Percentiles rank a stretch among this genome's conserved stretches.
Conservation (phyloP, 2,113 vertebrate genomes). For the Stegostoma tigrinum region DNA sequence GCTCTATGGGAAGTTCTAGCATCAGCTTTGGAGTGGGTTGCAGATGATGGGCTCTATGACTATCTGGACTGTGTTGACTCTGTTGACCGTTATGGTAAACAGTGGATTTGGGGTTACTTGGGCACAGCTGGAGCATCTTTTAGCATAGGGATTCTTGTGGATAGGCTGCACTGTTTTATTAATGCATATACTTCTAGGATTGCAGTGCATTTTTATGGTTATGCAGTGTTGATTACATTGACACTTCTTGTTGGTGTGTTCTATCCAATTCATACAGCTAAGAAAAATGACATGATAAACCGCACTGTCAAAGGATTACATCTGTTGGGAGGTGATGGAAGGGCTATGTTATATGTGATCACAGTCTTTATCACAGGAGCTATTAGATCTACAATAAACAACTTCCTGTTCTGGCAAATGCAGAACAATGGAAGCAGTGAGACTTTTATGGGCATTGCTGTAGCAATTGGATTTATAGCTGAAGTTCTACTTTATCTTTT, state of each 20-base stretch:
- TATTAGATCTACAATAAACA: constrained; percentile 50
- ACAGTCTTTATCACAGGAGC: constrained; percentile 60
- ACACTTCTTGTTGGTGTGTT: constrained; percentile 47
- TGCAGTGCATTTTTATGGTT: constrained; percentile 64
- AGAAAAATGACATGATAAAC: constrained; percentile 44
- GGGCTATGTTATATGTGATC: constrained; percentile 54
- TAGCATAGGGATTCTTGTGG: constrained; percentile 56
- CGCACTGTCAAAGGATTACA: constrained; percentile 58
- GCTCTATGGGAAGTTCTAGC: constrained; percentile 63
- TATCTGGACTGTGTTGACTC: constrained; percentile 78
- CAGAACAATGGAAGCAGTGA: constrained; percentile 64
- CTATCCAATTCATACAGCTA: constrained; percentile 60
- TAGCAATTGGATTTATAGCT: constrained; percentile 57
- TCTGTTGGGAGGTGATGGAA: constrained; percentile 56
- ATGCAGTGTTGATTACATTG: constrained; percentile 48
- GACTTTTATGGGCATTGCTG: constrained; percentile 66
- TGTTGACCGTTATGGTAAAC: constrained; percentile 56
- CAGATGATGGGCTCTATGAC: constrained; percentile 73
- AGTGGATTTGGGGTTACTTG: constrained; percentile 60
- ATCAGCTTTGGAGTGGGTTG: constrained; percentile 61
- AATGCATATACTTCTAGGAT: constrained; percentile 39
- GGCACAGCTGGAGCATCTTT: constrained; percentile 60
- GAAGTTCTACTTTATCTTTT: constrained; percentile 58
- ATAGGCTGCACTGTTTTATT: constrained; percentile 57
- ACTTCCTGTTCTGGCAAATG: constrained; percentile 86